Base-by-base conservation (phyloP, 1,140 invertebrate species). In the Hyles euphorbiae region DNA sequence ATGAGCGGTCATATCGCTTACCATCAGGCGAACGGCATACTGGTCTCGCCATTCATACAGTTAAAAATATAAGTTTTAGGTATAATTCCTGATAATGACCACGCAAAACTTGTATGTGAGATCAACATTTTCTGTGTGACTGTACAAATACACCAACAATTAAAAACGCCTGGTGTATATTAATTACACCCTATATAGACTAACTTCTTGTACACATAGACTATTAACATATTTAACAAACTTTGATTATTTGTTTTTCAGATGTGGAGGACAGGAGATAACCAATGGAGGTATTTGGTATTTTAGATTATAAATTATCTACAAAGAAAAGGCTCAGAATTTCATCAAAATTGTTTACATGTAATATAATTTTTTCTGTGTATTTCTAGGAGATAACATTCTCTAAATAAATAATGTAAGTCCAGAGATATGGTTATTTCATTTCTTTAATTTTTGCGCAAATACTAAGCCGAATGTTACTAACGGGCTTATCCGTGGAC, bases 241-340 rank as follows among this genome's bases (percentile, higher is more conserved):
- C 22, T 22, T 22, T 22, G 22, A 22, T 22, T 58, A 54, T 61
- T 61, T 61, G 59, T 63, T 66, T 78, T 84, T 46, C 76, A 87
- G 83, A 87, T 83, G 78, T 87, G 55, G 83, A 87, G 32, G 83
- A 87, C 11, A 64, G 83, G 61, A 83, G 79, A 68, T 83, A 83
- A 74, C 60, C 59, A 52, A 54, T 36, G 40, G 47, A 6, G 45
- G 22, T 48, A 48, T 34, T 48, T 48, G 22, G 33, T 33, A 34
- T 33, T 34, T 45, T 56, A 56, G 54, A 10, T 11, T 48, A 46
- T 34, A 56, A 56, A 44, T 56, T 34, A 44, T 44, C 40, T 54
- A 44, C 53, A 44, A 54, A 46, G 44, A 56, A 56, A 47, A 55
- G 22, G 22, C 45, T 56, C 44, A 48, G 34, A 48, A 56, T 46